Evolutionary conservation across 35 echinoderm and acorn worm genomes (phyloP), one percentile per base, ranked within the genome.

Genomic region (Nesometra sesokonis): DNA sequence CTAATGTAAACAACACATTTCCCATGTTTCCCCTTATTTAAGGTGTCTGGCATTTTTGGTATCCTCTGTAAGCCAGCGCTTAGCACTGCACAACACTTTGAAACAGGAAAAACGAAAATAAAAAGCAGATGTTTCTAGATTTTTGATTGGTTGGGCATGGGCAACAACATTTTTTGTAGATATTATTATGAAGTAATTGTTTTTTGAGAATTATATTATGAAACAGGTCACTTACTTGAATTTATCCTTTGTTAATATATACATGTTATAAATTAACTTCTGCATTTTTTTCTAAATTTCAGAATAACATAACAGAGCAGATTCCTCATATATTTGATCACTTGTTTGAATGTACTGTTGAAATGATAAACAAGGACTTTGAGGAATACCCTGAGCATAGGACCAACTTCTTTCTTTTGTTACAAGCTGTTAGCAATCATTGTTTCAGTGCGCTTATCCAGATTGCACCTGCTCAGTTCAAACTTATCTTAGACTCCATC

Each of bases 311-410:
- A 78, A 94, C 96, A 80, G 79, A 77, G 0, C 87, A 94, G 32
- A 88, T 99, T 9, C 96, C 96, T n/a, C 88, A 85, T 82, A 99
- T 99, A 35, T 99, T 94, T 84, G 90, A 94, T 32, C 88, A 87
- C 29, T 92, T 99, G 15, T 99, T 99, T 84, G 93, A 99, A 77
- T 99, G 92, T 77, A 99, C 92, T 17, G 78, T 99, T 37, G 93
- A 99, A n/a, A 99, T 99, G 96, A 99, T 99, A 80, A 99, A 99
- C 87, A 99, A 99, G 78, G 89, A 99, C 78, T 94, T 99, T 89
- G 96, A 99, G 82, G 93, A 94, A 57, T 99, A 92, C 76, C 96
- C 96, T 13, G 96, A 99, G 77, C 96, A 99, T 82, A 91, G 96
- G 77, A 94, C 96, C 29, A 99, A 99, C 36, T 99, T 99, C 85